A percentile compares a stretch with the other conserved stretches of the same genome.
Conservation (phyloP, 2,797 vertebrate genomes). For the Enteromius mattozi region DNA sequence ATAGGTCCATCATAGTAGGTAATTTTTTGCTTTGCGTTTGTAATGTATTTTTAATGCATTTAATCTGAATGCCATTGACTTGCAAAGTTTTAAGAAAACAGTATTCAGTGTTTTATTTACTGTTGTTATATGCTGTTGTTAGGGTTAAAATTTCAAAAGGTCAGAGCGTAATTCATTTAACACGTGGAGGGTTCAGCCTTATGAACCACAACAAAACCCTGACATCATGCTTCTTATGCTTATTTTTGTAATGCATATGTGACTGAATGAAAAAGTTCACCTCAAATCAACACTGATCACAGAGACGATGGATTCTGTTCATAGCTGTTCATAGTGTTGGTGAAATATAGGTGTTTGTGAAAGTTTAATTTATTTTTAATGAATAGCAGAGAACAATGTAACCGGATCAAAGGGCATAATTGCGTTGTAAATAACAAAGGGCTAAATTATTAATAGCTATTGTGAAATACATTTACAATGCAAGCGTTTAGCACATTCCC, state of each 20-base stretch:
- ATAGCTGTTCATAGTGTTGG: slow-evolving; percentile 7
- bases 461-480: slow-evolving; percentile 14
- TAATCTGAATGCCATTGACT: not conserved
- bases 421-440: slow-evolving; percentile 32
- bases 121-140: not conserved
- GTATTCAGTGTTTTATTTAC: not conserved
- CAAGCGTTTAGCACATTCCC: slow-evolving; percentile 15
- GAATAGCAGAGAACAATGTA: slow-evolving; percentile 17
- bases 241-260: slow-evolving; percentile 41
- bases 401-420: slow-evolving; percentile 29
- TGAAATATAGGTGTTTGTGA: slow-evolving; percentile 40
- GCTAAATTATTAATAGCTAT: slow-evolving; percentile 44
- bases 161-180: slow-evolving; percentile 76
- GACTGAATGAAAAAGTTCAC: not conserved
- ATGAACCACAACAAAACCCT: slow-evolving; percentile 70
- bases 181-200: slow-evolving; percentile 73
- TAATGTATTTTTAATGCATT: not conserved
- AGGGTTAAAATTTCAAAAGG: slow-evolving; percentile 74
- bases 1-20: no score
- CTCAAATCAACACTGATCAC: slow-evolving; percentile 8
- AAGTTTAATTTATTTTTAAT: slow-evolving; percentile 45
- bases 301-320: not conserved
- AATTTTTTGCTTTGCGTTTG: not conserved
- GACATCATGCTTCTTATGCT: slow-evolving; percentile 71
- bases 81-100: not conserved